Evolutionary conservation across 2,888 invertebrate species (phyloP), one percentile per base, ranked within the genome.

Genomic region (Orthosia gracilis): DNA sequence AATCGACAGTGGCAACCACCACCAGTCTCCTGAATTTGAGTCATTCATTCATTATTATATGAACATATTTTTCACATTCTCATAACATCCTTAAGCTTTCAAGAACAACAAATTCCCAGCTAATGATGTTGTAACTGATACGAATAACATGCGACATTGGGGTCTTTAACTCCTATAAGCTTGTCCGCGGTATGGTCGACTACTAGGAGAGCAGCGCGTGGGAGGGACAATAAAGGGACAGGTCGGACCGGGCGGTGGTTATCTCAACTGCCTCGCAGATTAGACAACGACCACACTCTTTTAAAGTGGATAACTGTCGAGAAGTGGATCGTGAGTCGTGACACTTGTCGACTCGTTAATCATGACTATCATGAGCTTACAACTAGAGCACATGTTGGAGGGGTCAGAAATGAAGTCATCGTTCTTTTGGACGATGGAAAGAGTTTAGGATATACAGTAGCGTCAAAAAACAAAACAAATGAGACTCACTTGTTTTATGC

Each of bases 201-300:
- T 15, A 50, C 62, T 49, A 63, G 66, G 12, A 66, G 45, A 50
- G 18, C 18, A 55, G 45, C 47, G 80, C 83, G 86, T 86, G 85
- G 86, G 86, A 68, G 77, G 59, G 47, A 69, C 64, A 73, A 80
- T 80, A 73, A 68, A 81, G 79, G 83, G 81, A 78, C 79, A 73
- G 63, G 80, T 74, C 78, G 58, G 69, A 54, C 67, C 69, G 62
- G 62, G 64, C 69, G 62, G 62, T 64, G 68, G 85, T 69, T 85
- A 85, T 85, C 87, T 71, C 76, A 69, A 76, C 82, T 82, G 78
- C 73, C 76, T 70, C 49, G 73, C 45, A 86, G 80, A 86, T 85
- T 85, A 85, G 73, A 85, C 75, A 69, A 74, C 67, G 75, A 71
- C 58, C 52, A 76, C 83, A 76, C 70, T 50, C 59, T 78, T 78